A percentile compares a stretch with the other conserved stretches of the same genome.
Evolutionary conservation across 2,797 vertebrate species (phyloP).

Genomic region (Hydrolagus colliei): DNA sequence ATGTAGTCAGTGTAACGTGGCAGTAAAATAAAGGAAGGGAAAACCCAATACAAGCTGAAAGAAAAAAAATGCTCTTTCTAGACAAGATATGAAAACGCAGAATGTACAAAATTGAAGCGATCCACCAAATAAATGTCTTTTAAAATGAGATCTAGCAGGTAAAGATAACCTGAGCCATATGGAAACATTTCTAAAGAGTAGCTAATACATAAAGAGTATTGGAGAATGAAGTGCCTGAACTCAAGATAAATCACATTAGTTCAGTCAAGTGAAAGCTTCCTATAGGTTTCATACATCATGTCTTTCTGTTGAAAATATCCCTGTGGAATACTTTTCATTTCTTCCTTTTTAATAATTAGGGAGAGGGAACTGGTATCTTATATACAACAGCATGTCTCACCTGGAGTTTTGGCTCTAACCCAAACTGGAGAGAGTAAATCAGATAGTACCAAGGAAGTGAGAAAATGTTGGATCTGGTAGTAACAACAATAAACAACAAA

Average conservation of each 20-base stretch:
- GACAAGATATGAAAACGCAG: too few relatives aligned
- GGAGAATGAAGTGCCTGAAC: background rate
- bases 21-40: background rate
- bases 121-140: background rate
- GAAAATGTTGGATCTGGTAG: too few relatives aligned
- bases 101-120: too few relatives aligned
- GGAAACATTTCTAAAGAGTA: background rate
- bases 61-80: too few relatives aligned
- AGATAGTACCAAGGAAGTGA: too few relatives aligned
- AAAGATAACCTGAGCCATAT: background rate
- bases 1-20: background rate
- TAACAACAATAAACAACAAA: too few relatives aligned
- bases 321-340: background rate
- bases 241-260: slow-evolving; percentile 1
- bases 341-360: background rate
- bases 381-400: background rate
- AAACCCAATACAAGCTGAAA: background rate
- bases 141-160: background rate
- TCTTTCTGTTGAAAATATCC: background rate
- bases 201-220: background rate
- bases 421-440: too few relatives aligned
- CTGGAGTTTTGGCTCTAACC: background rate
- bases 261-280: background rate
- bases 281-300: slow-evolving; percentile 5
- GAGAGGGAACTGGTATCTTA: background rate